Base-by-base conservation (phyloP, 1,140 invertebrate genomes). In the Papilio polytes region DNA sequence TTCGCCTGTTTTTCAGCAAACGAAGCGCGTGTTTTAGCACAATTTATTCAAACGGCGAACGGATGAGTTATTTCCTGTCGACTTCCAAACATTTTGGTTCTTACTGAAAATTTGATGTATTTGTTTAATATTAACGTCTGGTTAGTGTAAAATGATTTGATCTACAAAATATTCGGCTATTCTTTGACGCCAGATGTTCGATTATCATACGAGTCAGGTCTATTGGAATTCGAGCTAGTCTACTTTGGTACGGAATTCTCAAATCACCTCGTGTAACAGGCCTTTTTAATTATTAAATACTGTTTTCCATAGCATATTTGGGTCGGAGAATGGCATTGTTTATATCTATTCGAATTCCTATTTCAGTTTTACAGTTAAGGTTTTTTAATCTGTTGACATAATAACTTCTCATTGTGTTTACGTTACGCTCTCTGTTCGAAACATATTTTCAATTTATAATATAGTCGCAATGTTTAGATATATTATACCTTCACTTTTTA, bases 351-450 rank as follows among this genome's bases (percentile, higher is more conserved):
- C 36, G 36, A 41, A 41, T 41, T 41, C 36, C 36, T 41, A 8
- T 4, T 41, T 41, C 36, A 8, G 36, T 41, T 41, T 56, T 56
- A 56, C 53, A 20, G 13, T 82, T 85, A 84, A 79, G 82, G 84
- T 85, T 83, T n/a, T 53, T 63, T 26, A 26, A 59, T 78, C 12
- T 77, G 84, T 82, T 84, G 80, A 85, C 78, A 56, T 41, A 73
- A 82, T 85, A 77, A 80, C 76, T 81, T 80, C 81, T 78, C 70
- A 78, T 73, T 72, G 66, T 85, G 84, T 85, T 86, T 87, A 86
- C 83, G 81, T 85, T 84, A 78, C 82, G 46, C 66, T 83, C 78
- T 82, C 78, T 84, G 78, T 83, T 86, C 56, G 80, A 66, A 48
- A 73, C 48, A 74, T 81, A 12, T 26, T 66, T 15, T 66, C 22